These are phyloP conservation scores for Mellilla xanthometata DNA, from an alignment of 2,888 invertebrate species.

Conservation along the genomic window DNA sequence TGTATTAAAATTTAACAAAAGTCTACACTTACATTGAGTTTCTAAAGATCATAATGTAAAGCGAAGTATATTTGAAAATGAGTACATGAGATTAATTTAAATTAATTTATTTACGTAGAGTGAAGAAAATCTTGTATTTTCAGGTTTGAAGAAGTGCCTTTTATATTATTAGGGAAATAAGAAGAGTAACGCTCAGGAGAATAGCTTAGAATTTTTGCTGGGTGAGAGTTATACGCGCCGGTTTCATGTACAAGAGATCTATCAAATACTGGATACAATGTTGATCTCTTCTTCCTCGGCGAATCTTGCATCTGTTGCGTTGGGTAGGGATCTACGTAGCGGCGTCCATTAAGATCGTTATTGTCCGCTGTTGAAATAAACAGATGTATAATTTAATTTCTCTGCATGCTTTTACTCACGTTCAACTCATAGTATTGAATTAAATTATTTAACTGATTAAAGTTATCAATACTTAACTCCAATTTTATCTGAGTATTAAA, in stretches of 20 bases:
- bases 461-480: too few relatives aligned
- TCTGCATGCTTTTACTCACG: too few relatives aligned
- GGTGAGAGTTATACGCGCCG: conserved; percentile 45
- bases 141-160: conserved; percentile 41
- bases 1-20: too few relatives aligned
- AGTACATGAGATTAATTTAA: not conserved
- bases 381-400: too few relatives aligned
- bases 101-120: not conserved
- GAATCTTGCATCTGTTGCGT: conserved; percentile 72
- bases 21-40: too few relatives aligned
- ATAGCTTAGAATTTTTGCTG: conserved; percentile 61
- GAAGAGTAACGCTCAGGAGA: conserved; percentile 71
- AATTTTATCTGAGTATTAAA: too few relatives aligned
- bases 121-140: conserved; percentile 39
- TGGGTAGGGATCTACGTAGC: conserved; percentile 76
- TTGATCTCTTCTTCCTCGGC: conserved; percentile 69
- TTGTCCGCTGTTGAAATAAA: conserved; percentile 70
- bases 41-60: too few relatives aligned
- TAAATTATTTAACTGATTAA: too few relatives aligned
- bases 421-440: too few relatives aligned
- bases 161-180: conserved; percentile 58
- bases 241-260: conserved; percentile 44
- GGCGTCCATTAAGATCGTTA: conserved; percentile 69
- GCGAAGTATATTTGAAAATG: too few relatives aligned
- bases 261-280: conserved; percentile 56